Evolutionary conservation across 1,140 invertebrate genomes (phyloP).

Genomic region (Diplogasteroides magnus): DNA sequence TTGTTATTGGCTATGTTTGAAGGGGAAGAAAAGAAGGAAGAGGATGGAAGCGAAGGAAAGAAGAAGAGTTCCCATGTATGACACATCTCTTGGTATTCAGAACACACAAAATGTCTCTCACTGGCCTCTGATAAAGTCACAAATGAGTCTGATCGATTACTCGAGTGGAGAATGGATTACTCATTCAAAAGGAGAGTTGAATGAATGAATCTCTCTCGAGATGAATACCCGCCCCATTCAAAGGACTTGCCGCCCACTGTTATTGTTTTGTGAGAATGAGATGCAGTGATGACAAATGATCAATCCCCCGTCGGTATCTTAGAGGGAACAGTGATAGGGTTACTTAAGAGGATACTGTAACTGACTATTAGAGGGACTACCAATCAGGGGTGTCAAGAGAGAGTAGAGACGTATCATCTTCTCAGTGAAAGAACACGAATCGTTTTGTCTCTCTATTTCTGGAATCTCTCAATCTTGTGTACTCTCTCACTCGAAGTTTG

Average conservation of each 20-base stretch:
- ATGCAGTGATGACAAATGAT: neutral
- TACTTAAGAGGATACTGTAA: neutral
- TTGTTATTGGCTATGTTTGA: too few species aligned
- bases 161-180: neutral
- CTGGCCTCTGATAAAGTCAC: too few species aligned
- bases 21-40: too few species aligned
- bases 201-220: constrained; percentile 10
- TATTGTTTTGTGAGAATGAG: neutral
- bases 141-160: too few species aligned
- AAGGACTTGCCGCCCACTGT: neutral
- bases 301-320: neutral
- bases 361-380: neutral
- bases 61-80: too few species aligned
- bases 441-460: too few species aligned
- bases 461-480: too few species aligned
- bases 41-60: too few species aligned
- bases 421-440: neutral
- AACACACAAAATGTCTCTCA: too few species aligned
- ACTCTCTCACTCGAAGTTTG: too few species aligned
- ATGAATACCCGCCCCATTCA: neutral
- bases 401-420: neutral
- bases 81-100: too few species aligned
- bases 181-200: neutral
- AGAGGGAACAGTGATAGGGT: neutral
- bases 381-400: neutral